Evolutionary conservation across 35 echinoderm and acorn worm genomes (phyloP), one percentile per base, ranked within the genome.

Genomic region (Strongylocentrotus purpuratus): DNA sequence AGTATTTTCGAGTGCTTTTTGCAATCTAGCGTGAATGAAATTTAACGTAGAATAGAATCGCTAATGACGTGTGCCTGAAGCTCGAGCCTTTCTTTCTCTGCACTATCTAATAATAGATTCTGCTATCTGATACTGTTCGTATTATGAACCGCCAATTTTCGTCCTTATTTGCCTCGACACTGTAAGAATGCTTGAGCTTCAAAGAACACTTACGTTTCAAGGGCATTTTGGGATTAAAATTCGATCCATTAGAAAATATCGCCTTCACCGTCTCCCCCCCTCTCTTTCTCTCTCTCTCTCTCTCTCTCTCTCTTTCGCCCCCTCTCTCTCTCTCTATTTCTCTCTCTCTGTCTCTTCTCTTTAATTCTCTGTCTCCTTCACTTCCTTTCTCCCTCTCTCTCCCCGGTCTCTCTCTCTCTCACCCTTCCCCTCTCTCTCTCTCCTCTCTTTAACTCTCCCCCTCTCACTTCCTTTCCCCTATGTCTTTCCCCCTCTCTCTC

Each of bases 151-250:
- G 61, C 61, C 61, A 70, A 20, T 25, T 70, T 70, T 70, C 61
- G 17, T 70, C 61, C 61, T 28, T 20, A 25, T 70, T 70, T 70
- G 17, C 61, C 61, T 70, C 18, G 61, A 70, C 18, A 70, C 61
- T 70, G 2, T 70, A 70, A 70, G 61, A 70, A 70, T 70, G 61
- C 61, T 70, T 28, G 5, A 70, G 61, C 61, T 70, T 70, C 61
- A 70, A 70, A 70, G 61, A 70, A 70, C 61, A 70, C 61, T 70
- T 70, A 70, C 61, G 61, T 70, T 70, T 70, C 61, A 70, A 70
- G 61, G 61, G 61, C 61, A 70, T 70, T 70, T 70, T 28, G 61
- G 18, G 61, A 70, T 70, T 70, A 70, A 70, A 70, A 70, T 70
- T 70, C 61, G 61, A 70, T 70, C 61, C 61, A 70, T 70, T 70